Base-by-base conservation (phyloP, 2,113 vertebrate genomes). In the Entomyzon cyanotis region DNA sequence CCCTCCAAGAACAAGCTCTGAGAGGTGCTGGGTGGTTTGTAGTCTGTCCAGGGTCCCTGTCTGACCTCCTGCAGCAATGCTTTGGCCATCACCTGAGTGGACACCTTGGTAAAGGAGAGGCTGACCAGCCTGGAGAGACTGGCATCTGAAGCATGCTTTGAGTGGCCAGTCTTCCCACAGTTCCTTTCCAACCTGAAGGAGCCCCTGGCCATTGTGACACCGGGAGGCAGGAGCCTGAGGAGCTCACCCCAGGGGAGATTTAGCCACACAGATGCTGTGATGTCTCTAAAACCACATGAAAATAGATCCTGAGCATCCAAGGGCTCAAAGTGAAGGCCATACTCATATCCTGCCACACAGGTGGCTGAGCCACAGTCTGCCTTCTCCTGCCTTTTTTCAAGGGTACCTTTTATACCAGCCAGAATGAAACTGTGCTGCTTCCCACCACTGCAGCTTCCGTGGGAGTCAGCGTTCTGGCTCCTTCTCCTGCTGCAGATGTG, bases 361-460 rank as follows among this genome's bases (percentile, higher is more conserved):
- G 28, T 9, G 44, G 49, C 90, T 74, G 76, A 10, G 3, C 73
- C 4, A 22, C 59, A 59, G 39, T 4, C 63, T 46, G 39, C 70
- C 52, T 87, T 41, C 86, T 25, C 62, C 63, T 78, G 78, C 88
- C 42, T 67, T 3, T 69, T 88, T 83, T 16, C 75, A 49, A 79
- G 71, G 44, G 50, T 41, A 73, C 76, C 39, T 93, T 93, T 81
- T 67, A 55, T 65, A 60, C 47, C 50, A 89, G 87, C 35, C n/a
- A 10, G 94, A 53, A 69, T 4, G 20, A 69, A 88, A 16, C 46
- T 2, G 3, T 2, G 31, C 75, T 27, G 52, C 68, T 92, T 89
- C 87, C 87, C 69, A 60, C 58, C 25, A 21, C 75, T 11, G 55
- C 82, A 80, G 89, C 91, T 93, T 65, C 69, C 12, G 52, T 50